Evolutionary conservation across 2,888 invertebrate species (phyloP).

Genomic region (Griposia aprilina): DNA sequence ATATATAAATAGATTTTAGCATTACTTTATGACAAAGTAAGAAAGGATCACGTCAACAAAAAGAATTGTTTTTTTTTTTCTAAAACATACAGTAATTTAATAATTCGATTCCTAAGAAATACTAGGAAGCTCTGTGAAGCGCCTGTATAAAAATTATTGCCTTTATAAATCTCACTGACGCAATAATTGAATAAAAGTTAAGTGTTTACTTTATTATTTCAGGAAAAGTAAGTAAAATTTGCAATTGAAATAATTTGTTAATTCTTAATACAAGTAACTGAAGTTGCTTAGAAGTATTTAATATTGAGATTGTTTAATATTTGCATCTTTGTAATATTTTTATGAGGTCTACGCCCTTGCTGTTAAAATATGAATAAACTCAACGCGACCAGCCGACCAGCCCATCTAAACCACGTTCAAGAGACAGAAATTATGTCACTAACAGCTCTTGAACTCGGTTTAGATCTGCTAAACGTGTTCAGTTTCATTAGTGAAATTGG

Average conservation of each 20-base stretch:
- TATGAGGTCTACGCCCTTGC: background rate
- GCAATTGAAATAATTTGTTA: constrained; percentile 1
- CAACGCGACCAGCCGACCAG: too few species aligned
- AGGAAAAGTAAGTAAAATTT: constrained; percentile 10
- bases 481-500: too few species aligned
- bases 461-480: too few species aligned
- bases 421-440: too few species aligned
- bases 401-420: too few species aligned
- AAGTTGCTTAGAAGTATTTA: background rate
- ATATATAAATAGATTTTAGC: background rate
- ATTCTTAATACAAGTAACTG: background rate
- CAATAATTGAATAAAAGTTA: constrained; percentile 18
- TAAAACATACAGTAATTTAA: background rate
- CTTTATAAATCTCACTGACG: background rate
- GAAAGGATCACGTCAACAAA: background rate
- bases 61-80: background rate
- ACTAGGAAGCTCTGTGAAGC: background rate
- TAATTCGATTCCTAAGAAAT: constrained; percentile 10
- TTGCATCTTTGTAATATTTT: background rate
- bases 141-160: background rate
- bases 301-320: background rate
- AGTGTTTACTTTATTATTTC: constrained; percentile 12
- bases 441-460: too few species aligned
- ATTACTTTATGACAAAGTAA: background rate
- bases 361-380: background rate